phyloP scores from a whole-genome alignment of 2,888 invertebrate species.

The Monochamus alternatus region DNA sequence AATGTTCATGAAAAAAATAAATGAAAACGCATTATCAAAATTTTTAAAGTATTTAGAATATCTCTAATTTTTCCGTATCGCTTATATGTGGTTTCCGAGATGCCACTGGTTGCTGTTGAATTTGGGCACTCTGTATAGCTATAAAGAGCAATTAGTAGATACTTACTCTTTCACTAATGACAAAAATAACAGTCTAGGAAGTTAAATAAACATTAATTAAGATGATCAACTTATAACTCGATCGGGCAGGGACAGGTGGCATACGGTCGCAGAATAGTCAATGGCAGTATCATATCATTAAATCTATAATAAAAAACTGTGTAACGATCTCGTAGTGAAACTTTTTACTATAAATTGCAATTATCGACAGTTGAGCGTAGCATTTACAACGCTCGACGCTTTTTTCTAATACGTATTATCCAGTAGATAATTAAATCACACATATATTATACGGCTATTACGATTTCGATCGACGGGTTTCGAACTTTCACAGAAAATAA shows the following conservation, averaged over 20 bases:
- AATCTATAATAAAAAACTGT: neutral
- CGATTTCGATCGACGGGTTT: slow-evolving; percentile 8
- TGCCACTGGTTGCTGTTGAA: no score
- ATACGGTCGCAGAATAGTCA: slow-evolving; percentile 8
- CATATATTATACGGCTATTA: slow-evolving; percentile 2
- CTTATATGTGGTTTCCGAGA: no score
- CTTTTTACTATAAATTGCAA: slow-evolving; percentile 12
- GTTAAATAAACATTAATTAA: no score
- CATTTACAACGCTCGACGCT: slow-evolving; percentile 1
- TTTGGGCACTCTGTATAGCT: no score
- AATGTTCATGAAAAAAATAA: no score
- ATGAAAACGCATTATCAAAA: no score
- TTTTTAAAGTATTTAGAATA: no score
- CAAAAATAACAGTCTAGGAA: no score
- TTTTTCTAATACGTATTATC: slow-evolving; percentile 11
- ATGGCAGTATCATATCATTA: neutral
- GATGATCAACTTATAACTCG: no score
- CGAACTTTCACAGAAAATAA: slow-evolving; percentile 15
- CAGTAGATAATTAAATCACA: neutral
- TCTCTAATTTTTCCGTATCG: no score
- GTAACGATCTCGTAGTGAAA: slow-evolving; percentile 14
- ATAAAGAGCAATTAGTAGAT: no score
- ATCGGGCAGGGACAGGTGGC: slow-evolving; percentile 6
- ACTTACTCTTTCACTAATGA: no score
- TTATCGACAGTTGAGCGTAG: slow-evolving; percentile 7